Evolutionary conservation across 1,140 invertebrate genomes (phyloP), one percentile per base, ranked within the genome.

Genomic region (Manduca sexta): DNA sequence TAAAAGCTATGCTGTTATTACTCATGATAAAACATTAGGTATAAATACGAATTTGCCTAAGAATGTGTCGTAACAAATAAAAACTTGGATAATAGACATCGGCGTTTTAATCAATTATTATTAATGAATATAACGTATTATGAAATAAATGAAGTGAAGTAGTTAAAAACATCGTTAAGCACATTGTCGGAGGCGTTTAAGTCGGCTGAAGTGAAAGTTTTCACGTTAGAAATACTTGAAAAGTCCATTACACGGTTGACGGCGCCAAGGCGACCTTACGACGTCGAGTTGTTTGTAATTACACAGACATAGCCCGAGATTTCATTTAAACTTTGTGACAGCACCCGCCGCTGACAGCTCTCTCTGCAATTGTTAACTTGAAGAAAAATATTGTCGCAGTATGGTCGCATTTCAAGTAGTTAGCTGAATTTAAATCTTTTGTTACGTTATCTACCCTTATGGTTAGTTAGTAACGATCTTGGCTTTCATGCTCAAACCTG

Each of bases 161-260:
- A 80, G 71, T 83, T 83, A 76, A 80, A 80, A 80, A 83, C 78
- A 83, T 72, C 74, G 69, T 78, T 80, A 79, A 78, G 79, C 70
- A 74, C 74, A 83, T 80, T 80, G 72, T 80, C 74, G 68, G 64
- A 63, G 66, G 61, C 74, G 68, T 79, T 80, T 66, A 67, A 72
- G 66, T 72, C 67, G 57, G 64, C 59, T 70, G 60, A 70, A 75
- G 71, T 69, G 71, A 76, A 80, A 83, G 76, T 83, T 83, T 79
- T 66, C 76, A 71, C 69, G 74, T 80, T 80, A 80, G 66, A 71
- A 79, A 83, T 83, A 83, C 79, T 83, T 83, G 76, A 79, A 77
- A 83, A 83, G 76, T 83, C 79, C 74, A 83, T 83, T 80, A 83
- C 79, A 83, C 74, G 79, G 62, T 64, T 74, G 73, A 77, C 68